Evolutionary conservation across 2,888 invertebrate genomes (phyloP).

Genomic region (Siphlonurus alternatus): DNA sequence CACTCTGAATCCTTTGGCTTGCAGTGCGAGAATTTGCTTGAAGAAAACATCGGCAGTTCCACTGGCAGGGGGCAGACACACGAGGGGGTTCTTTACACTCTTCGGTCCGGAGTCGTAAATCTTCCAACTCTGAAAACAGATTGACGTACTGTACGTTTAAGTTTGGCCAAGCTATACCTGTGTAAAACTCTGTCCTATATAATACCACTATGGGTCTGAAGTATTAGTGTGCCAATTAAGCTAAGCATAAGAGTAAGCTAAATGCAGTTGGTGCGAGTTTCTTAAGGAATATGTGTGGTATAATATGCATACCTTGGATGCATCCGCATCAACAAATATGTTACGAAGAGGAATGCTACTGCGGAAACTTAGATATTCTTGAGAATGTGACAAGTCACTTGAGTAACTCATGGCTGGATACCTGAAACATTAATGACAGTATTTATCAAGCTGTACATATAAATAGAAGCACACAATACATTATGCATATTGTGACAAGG

Average conservation of each 20-base stretch:
- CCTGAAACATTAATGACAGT: too few relatives aligned
- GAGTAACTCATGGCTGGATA: slow-evolving; percentile 48
- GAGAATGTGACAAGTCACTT: slow-evolving; percentile 54
- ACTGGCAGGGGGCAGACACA: slow-evolving; percentile 77
- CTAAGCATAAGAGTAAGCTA: too few relatives aligned
- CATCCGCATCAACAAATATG: slow-evolving; percentile 63
- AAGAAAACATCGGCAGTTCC: slow-evolving; percentile 80
- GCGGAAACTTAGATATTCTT: slow-evolving; percentile 63
- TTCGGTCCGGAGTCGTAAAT: slow-evolving; percentile 79
- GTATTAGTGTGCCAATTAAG: too few relatives aligned
- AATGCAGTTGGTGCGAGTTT: too few relatives aligned
- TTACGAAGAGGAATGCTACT: slow-evolving; percentile 57
- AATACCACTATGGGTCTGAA: too few relatives aligned
- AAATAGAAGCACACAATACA: too few relatives aligned
- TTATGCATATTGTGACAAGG: too few relatives aligned
- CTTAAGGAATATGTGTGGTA: too few relatives aligned
- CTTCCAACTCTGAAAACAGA: slow-evolving; percentile 51
- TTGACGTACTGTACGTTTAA: not conserved
- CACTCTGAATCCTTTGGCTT: slow-evolving; percentile 63
- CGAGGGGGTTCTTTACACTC: slow-evolving; percentile 54
- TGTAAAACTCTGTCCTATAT: too few relatives aligned
- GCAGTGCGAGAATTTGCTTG: slow-evolving; percentile 61
- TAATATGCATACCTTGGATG: slow-evolving; percentile 43
- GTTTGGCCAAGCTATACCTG: too few relatives aligned
- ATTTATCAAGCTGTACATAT: too few relatives aligned